These are phyloP conservation scores for Caloenas nicobarica DNA, from an alignment of 2,113 vertebrate genomes.

Conservation along the genomic window DNA sequence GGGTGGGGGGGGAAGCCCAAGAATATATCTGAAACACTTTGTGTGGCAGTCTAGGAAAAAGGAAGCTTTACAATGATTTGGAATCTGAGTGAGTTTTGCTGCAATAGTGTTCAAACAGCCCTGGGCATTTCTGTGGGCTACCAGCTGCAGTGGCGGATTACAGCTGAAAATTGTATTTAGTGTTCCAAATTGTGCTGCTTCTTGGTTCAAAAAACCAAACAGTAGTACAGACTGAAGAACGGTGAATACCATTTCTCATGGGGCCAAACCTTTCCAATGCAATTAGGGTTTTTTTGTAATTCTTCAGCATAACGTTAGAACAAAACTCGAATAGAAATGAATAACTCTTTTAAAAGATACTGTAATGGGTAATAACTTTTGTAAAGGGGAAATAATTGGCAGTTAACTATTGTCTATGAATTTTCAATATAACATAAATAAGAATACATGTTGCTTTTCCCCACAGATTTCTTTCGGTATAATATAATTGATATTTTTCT, in stretches of 20 bases:
- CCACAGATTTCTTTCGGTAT: neutral
- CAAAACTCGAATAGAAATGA: neutral
- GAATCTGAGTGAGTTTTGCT: neutral
- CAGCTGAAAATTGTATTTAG: neutral
- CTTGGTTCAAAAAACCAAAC: neutral
- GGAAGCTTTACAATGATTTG: neutral
- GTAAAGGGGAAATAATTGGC: neutral
- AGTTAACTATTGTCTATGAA: neutral
- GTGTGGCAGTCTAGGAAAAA: neutral
- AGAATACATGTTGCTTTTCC: neutral
- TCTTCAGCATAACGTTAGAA: neutral
- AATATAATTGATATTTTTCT: neutral
- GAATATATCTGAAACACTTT: neutral
- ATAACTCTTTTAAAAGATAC: neutral
- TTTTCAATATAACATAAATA: neutral
- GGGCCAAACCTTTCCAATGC: neutral
- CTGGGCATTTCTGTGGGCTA: neutral
- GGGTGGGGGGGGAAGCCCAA: fast-evolving
- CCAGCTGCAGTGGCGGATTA: conserved; percentile 11
- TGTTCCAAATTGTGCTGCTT: neutral
- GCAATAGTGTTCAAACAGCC: neutral
- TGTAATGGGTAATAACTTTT: neutral
- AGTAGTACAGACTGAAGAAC: neutral
- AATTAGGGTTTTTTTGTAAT: neutral
- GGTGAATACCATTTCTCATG: neutral